Evolutionary conservation across 2,113 vertebrate genomes (phyloP).

Genomic region (Vulpes vulpes): DNA sequence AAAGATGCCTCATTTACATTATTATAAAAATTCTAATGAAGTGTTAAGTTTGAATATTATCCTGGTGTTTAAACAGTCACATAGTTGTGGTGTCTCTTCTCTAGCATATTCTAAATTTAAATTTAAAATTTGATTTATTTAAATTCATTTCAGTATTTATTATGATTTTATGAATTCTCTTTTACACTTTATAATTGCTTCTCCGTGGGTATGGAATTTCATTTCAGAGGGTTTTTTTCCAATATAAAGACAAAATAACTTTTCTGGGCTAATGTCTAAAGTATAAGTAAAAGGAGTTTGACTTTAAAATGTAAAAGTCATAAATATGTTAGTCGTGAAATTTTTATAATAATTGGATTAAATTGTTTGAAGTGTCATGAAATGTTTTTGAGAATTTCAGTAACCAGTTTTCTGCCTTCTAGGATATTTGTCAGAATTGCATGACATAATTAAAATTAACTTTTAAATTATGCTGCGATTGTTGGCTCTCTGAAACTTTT

Average conservation of each 20-base stretch:
- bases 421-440: background rate
- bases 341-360: constrained; percentile 32
- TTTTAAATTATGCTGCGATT: background rate
- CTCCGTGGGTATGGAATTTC: background rate
- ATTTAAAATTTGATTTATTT: constrained; percentile 1
- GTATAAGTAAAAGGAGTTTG: constrained; percentile 15
- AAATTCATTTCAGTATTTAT: constrained; percentile 49
- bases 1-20: constrained; percentile 23
- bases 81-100: background rate
- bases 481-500: background rate
- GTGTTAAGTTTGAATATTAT: constrained; percentile 24
- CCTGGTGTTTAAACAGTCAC: background rate
- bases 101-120: background rate
- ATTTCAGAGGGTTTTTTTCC: background rate
- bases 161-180: constrained; percentile 55
- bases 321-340: constrained; percentile 4
- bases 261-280: background rate
- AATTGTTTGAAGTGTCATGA: constrained; percentile 42
- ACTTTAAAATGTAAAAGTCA: constrained; percentile 43
- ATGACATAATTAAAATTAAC: constrained; percentile 51
- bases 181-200: constrained; percentile 24
- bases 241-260: constrained; percentile 15
- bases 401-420: background rate
- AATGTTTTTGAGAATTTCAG: constrained; percentile 48
- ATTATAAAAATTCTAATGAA: constrained; percentile 15